Percentiles rank a stretch among this genome's conserved stretches.
Evolutionary conservation across 2,888 invertebrate species (phyloP).

Genomic region (Steinernema hermaphroditum): DNA sequence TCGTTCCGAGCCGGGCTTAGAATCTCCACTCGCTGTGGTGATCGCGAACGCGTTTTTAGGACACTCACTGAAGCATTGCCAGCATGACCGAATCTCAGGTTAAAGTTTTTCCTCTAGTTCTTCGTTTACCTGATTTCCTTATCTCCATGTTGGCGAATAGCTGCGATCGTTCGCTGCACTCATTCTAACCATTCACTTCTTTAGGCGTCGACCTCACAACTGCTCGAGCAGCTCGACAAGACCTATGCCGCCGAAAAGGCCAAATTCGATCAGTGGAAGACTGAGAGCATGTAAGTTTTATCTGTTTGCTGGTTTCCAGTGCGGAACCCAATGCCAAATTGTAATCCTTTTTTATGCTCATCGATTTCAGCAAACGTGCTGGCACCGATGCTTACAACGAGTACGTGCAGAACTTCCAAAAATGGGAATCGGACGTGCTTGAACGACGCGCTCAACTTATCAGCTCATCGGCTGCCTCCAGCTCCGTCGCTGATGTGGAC

Average conservation of each 20-base stretch:
- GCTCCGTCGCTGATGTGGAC: background rate
- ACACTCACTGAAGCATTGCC: background rate
- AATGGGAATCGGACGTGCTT: background rate
- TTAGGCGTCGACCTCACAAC: background rate
- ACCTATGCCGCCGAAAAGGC: background rate
- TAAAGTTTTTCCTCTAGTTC: background rate
- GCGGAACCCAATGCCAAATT: too few relatives aligned
- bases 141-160: background rate
- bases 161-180: background rate
- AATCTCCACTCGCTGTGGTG: background rate
- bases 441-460: background rate
- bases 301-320: background rate
- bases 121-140: background rate
- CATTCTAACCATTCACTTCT: background rate
- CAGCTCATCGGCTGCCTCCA: background rate
- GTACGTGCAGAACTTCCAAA: background rate
- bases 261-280: constrained; percentile 9
- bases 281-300: background rate
- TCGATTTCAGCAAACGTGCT: background rate
- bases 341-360: too few relatives aligned
- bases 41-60: constrained; percentile 1
- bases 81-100: constrained; percentile 18
- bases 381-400: background rate
- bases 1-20: too few relatives aligned
- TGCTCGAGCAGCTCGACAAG: background rate